Evolutionary conservation across 2,888 invertebrate species (phyloP).

Genomic region (Tetropium fuscum): DNA sequence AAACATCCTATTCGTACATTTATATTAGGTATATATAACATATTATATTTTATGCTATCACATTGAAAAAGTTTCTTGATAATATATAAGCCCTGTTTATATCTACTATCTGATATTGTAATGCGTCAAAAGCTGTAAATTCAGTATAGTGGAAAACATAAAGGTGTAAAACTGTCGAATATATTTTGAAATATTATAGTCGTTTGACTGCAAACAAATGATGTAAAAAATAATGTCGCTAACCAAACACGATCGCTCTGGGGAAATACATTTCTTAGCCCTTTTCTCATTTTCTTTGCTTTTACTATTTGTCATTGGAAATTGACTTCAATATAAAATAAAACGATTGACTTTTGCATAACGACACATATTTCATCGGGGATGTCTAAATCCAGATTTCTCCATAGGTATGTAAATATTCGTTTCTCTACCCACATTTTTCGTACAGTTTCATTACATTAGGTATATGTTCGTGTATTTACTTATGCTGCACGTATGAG

Average conservation of each 20-base stretch:
- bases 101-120: too few relatives aligned
- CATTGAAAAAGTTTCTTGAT: too few relatives aligned
- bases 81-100: too few relatives aligned
- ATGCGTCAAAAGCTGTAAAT: slow-evolving; percentile 24
- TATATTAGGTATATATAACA: too few relatives aligned
- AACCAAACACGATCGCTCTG: slow-evolving; percentile 51
- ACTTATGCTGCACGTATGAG: too few relatives aligned
- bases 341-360: slow-evolving; percentile 58
- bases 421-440: not conserved
- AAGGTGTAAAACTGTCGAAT: slow-evolving; percentile 57
- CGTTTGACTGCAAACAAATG: slow-evolving; percentile 57
- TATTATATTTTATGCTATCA: too few relatives aligned
- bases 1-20: too few relatives aligned
- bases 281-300: slow-evolving; percentile 54
- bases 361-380: slow-evolving; percentile 41
- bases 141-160: slow-evolving; percentile 47
- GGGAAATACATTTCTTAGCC: slow-evolving; percentile 56
- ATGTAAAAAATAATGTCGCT: slow-evolving; percentile 52
- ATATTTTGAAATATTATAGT: slow-evolving; percentile 57
- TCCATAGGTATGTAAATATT: not conserved
- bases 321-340: slow-evolving; percentile 61
- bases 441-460: not conserved
- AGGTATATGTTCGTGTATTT: too few relatives aligned
- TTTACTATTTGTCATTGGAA: slow-evolving; percentile 58
- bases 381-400: not conserved